Evolutionary conservation across 2,888 invertebrate species (phyloP).

Genomic region (Cheilosia impressa): DNA sequence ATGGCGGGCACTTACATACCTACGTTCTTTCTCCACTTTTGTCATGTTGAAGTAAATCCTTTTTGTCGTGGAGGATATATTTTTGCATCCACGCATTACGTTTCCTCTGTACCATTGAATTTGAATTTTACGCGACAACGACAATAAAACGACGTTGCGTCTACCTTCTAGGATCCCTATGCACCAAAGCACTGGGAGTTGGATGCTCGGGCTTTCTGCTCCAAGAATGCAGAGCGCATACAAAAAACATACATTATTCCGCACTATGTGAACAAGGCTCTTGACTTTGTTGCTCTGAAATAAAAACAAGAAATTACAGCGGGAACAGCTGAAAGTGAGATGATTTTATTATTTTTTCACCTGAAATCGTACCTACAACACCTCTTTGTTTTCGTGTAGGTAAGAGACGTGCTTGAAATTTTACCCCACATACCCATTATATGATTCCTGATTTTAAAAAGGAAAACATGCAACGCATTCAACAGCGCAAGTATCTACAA

Average conservation of each 20-base stretch:
- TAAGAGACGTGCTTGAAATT: constrained; percentile 31
- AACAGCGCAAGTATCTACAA: not conserved
- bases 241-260: not conserved
- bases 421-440: constrained; percentile 24
- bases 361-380: not conserved
- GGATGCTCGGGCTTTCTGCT: constrained; percentile 35
- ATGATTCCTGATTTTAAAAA: not conserved
- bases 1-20: constrained; percentile 25
- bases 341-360: constrained; percentile 24
- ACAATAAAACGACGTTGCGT: constrained; percentile 53
- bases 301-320: constrained; percentile 32
- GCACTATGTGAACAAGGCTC: constrained; percentile 14
- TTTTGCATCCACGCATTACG: constrained; percentile 52
- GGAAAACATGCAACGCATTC: not conserved
- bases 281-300: constrained; percentile 41
- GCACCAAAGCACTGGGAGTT: constrained; percentile 13
- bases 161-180: constrained; percentile 28
- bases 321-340: constrained; percentile 33
- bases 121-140: constrained; percentile 59
- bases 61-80: constrained; percentile 37
- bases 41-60: constrained; percentile 35
- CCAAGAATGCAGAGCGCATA: constrained; percentile 25
- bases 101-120: constrained; percentile 63
- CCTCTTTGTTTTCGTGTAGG: constrained; percentile 17
- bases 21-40: not conserved